Conservation (phyloP, 2,888 invertebrate species). For the Brenthis daphne region DNA sequence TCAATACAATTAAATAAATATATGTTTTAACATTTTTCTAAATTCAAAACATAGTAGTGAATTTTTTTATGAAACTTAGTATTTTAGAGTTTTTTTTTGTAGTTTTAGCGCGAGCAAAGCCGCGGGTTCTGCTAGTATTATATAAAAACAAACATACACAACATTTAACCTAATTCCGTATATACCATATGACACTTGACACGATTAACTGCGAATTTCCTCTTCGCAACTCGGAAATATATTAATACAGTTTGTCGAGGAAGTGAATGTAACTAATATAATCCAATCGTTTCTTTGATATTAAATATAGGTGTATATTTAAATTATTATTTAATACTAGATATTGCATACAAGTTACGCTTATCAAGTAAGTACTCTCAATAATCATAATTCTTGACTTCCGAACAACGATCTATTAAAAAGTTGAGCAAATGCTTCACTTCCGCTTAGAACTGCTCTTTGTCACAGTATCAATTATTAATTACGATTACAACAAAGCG, state of each 20-base stretch:
- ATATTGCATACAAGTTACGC: constrained; percentile 1
- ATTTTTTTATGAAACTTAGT: too few species aligned
- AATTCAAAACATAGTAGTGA: too few species aligned
- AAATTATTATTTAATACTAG: not conserved
- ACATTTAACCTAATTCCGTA: constrained; percentile 13
- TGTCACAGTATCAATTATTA: too few species aligned
- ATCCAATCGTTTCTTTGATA: constrained; percentile 9
- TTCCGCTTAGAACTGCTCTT: constrained; percentile 5
- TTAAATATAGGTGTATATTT: constrained; percentile 13
- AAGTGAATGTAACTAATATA: constrained; percentile 30
- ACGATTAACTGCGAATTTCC: constrained; percentile 28
- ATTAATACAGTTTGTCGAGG: constrained; percentile 24
- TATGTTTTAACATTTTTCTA: too few species aligned
- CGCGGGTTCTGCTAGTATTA: not conserved
- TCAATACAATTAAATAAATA: too few species aligned
- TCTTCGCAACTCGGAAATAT: constrained; percentile 28
- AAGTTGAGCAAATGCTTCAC: not conserved
- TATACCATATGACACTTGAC: constrained; percentile 20
- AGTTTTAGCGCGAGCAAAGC: too few species aligned
- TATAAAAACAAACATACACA: not conserved
- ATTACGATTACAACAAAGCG: too few species aligned
- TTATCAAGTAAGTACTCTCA: not conserved
- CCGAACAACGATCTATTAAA: constrained; percentile 3
- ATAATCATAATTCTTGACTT: not conserved
- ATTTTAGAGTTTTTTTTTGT: too few species aligned